Evolutionary conservation across 2,797 vertebrate species (phyloP).

Genomic region (Sciurus vulgaris): DNA sequence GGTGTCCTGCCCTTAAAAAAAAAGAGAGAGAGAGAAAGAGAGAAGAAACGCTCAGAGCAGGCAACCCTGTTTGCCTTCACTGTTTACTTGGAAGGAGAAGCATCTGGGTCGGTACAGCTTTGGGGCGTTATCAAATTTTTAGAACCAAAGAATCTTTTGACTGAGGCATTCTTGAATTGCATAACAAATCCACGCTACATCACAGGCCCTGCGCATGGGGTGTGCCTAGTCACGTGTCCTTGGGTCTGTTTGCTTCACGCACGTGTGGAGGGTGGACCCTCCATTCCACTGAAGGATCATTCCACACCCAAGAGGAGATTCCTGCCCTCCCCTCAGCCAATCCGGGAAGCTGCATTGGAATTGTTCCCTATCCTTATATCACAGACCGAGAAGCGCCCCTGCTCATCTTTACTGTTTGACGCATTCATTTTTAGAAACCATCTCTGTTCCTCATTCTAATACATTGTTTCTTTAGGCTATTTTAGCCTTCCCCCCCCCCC

Average conservation of each 20-base stretch:
- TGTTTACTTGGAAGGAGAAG: slow-evolving; percentile 84
- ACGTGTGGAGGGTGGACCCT: not conserved
- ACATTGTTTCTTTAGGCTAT: slow-evolving; percentile 41
- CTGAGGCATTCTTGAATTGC: slow-evolving; percentile 78
- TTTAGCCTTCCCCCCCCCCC: slow-evolving; percentile 42
- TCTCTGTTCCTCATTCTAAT: slow-evolving; percentile 52
- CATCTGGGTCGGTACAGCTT: slow-evolving; percentile 74
- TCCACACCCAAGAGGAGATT: slow-evolving; percentile 8
- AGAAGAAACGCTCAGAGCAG: slow-evolving; percentile 71
- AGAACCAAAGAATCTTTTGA: slow-evolving; percentile 79
- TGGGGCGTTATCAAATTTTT: slow-evolving; percentile 59
- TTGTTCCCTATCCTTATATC: not conserved
- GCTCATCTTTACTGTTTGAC: slow-evolving; percentile 1
- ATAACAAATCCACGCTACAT: slow-evolving; percentile 74
- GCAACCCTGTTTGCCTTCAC: slow-evolving; percentile 82
- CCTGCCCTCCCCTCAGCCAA: not conserved
- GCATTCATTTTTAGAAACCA: not conserved
- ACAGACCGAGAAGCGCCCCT: not conserved
- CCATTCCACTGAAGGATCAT: not conserved
- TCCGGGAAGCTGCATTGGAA: not conserved
- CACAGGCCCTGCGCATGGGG: not conserved
- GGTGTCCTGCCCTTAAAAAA: slow-evolving; percentile 81
- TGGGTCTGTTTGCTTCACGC: slow-evolving; percentile 46
- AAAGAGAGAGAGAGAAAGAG: not conserved
- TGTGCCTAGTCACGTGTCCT: not conserved